Conservation (phyloP, 2,113 vertebrate genomes). For the Erythrolamprus reginae region DNA sequence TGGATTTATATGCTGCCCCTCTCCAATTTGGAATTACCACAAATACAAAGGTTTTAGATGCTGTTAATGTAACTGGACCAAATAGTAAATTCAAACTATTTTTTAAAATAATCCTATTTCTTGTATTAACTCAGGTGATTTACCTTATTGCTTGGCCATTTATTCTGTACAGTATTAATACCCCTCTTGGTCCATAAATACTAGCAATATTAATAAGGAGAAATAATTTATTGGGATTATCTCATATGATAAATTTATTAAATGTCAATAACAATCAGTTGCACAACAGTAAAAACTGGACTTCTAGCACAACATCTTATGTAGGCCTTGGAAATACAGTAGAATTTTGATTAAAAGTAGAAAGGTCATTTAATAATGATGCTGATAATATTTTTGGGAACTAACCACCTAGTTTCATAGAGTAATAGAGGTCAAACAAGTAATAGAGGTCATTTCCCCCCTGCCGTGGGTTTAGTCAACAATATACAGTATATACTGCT, state of each 20-base stretch:
- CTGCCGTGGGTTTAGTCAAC: constrained; percentile 64
- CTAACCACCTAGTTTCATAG: neutral
- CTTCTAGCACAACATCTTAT: neutral
- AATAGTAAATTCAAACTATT: neutral
- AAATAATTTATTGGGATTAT: neutral
- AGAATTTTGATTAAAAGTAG: neutral
- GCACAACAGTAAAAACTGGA: neutral
- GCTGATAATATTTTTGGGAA: neutral
- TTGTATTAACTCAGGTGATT: neutral
- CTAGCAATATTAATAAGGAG: neutral
- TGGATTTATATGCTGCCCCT: too few relatives aligned
- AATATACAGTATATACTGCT: too few relatives aligned
- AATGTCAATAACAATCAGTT: neutral
- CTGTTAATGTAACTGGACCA: neutral
- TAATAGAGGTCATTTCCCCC: constrained; percentile 48
- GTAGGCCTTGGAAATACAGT: neutral
- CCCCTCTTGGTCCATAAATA: neutral
- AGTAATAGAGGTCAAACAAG: neutral
- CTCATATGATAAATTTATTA: neutral
- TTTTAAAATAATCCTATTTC: neutral
- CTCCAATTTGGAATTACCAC: neutral
- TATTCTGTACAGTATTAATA: neutral
- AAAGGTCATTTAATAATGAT: neutral
- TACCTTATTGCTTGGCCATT: neutral
- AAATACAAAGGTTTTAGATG: neutral